Evolutionary conservation across 2,888 invertebrate species (phyloP).

Genomic region (Epiblema foenella): DNA sequence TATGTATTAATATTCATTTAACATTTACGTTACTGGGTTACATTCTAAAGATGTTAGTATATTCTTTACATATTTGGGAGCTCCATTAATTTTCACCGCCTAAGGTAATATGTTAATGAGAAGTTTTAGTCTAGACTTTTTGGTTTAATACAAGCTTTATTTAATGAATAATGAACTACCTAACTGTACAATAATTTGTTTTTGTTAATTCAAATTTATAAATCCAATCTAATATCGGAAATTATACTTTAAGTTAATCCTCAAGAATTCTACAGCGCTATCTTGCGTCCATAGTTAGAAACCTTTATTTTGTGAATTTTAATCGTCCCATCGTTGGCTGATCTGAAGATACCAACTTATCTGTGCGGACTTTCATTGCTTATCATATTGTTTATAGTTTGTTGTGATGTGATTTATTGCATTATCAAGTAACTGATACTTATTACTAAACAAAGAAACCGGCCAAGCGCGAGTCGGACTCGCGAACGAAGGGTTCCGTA

Average conservation of each 20-base stretch:
- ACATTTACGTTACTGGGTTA: conserved; percentile 27
- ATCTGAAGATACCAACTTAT: too few relatives aligned
- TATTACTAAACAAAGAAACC: too few relatives aligned
- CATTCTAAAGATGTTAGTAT: conserved; percentile 3
- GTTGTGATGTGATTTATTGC: too few relatives aligned
- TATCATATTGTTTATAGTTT: too few relatives aligned
- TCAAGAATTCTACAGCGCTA: neutral
- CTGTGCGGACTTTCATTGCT: too few relatives aligned
- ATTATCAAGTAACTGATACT: too few relatives aligned
- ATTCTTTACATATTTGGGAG: conserved; percentile 19
- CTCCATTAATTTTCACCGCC: conserved; percentile 6
- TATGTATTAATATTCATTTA: conserved; percentile 32
- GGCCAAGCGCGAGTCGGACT: too few relatives aligned
- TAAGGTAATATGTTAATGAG: neutral
- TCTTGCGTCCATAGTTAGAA: neutral
- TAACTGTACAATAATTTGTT: too few relatives aligned
- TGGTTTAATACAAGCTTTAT: neutral
- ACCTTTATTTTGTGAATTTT: neutral
- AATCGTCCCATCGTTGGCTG: too few relatives aligned
- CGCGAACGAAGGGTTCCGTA: too few relatives aligned
- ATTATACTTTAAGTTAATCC: neutral
- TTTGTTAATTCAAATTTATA: too few relatives aligned
- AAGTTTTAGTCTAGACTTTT: neutral
- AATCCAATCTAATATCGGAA: too few relatives aligned
- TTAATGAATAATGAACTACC: neutral